A percentile compares a stretch with the other conserved stretches of the same genome.
Evolutionary conservation across 2,797 vertebrate species (phyloP).

Genomic region (Synanceia verrucosa): DNA sequence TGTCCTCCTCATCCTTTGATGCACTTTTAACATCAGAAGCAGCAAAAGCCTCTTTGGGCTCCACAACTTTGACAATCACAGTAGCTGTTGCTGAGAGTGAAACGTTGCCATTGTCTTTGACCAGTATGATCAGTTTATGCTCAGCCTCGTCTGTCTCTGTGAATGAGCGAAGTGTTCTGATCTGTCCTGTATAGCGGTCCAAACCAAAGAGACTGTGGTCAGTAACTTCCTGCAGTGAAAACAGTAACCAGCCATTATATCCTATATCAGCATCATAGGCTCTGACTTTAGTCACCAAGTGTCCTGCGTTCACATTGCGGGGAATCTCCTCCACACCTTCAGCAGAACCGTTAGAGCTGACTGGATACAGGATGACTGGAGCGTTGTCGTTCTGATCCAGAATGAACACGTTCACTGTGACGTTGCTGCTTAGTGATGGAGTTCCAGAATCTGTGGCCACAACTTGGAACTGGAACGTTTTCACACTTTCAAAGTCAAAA

Average conservation of each 20-base stretch:
- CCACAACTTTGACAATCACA: constrained; percentile 42
- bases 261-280: constrained; percentile 71
- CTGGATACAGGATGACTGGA: constrained; percentile 74
- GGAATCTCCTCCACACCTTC: constrained; percentile 70
- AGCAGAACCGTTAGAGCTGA: constrained; percentile 68
- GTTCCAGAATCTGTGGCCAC: constrained; percentile 62
- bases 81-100: constrained; percentile 45
- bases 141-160: constrained; percentile 58
- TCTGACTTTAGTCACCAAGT: constrained; percentile 69
- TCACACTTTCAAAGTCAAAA: constrained; percentile 85
- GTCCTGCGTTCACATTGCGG: constrained; percentile 64
- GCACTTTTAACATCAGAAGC: constrained; percentile 44
- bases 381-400: constrained; percentile 86
- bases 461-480: constrained; percentile 76
- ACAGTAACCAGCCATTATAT: constrained; percentile 73
- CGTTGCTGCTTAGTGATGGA: constrained; percentile 75
- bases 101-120: constrained; percentile 56
- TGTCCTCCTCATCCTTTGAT: background rate
- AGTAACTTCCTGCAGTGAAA: constrained; percentile 51
- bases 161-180: constrained; percentile 47
- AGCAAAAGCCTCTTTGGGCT: constrained; percentile 43
- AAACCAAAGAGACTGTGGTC: constrained; percentile 53
- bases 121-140: constrained; percentile 58
- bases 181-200: constrained; percentile 59
- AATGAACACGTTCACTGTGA: constrained; percentile 84